phyloP scores from a whole-genome alignment of 2,113 vertebrate species.

The Poecile atricapillus region DNA sequence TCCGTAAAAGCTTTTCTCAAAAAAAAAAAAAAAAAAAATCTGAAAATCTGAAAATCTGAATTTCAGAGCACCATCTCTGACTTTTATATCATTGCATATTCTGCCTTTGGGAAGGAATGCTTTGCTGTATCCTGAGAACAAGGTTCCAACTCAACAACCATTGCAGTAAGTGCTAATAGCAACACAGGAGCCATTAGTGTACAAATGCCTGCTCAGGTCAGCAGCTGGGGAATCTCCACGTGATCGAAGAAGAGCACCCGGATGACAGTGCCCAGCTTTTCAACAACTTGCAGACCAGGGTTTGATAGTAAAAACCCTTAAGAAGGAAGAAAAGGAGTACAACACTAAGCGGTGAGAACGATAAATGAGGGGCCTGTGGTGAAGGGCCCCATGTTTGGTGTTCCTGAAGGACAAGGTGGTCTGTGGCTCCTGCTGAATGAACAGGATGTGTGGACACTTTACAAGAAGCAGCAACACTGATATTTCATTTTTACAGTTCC shows the following conservation, averaged over 20 bases:
- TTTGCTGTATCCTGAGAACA: neutral
- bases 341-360: fast-evolving
- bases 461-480: neutral
- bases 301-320: neutral
- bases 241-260: neutral
- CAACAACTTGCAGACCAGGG: neutral
- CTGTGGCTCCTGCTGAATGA: neutral
- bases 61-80: neutral
- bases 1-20: neutral
- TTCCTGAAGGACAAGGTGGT: neutral
- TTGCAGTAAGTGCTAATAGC: neutral
- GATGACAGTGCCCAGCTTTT: neutral
- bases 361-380: neutral
- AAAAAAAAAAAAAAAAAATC: neutral
- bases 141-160: neutral
- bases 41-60: neutral
- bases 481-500: neutral
- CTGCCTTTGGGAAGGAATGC: neutral
- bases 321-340: neutral
- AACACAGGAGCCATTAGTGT: neutral
- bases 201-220: neutral
- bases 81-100: neutral
- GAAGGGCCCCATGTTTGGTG: neutral
- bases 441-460: neutral
- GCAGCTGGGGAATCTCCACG: neutral